phyloP scores from a whole-genome alignment of 2,888 invertebrate species.

The Caenorhabditis sp. region DNA sequence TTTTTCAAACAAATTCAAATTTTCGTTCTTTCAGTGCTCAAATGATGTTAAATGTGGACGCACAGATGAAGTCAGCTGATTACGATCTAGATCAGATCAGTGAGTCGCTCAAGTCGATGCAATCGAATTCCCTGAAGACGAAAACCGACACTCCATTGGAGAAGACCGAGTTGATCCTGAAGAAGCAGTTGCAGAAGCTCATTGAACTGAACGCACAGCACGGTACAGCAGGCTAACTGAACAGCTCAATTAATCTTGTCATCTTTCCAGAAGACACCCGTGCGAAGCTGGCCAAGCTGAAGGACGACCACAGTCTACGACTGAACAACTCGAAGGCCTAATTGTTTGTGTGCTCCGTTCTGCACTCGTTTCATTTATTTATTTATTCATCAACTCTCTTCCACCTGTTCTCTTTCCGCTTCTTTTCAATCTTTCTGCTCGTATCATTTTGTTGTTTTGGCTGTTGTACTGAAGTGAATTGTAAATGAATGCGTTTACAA shows the following conservation, averaged over 20 bases:
- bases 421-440: not conserved
- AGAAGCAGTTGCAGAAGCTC: slow-evolving; percentile 55
- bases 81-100: slow-evolving; percentile 54
- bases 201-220: slow-evolving; percentile 45
- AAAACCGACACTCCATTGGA: slow-evolving; percentile 49
- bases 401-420: not conserved
- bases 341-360: not conserved
- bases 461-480: not conserved
- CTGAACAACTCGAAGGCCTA: slow-evolving; percentile 34
- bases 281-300: slow-evolving; percentile 37
- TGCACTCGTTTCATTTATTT: not conserved
- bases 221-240: not conserved
- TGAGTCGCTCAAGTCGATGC: slow-evolving; percentile 36
- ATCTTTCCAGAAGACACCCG: slow-evolving; percentile 47
- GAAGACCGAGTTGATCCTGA: slow-evolving; percentile 53
- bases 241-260: not conserved
- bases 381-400: too few species aligned
- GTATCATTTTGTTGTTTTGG: slow-evolving; percentile 3
- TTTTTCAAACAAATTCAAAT: too few species aligned
- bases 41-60: slow-evolving; percentile 59
- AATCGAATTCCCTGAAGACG: slow-evolving; percentile 17
- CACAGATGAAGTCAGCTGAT: slow-evolving; percentile 58
- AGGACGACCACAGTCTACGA: slow-evolving; percentile 25
- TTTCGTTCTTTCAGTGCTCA: slow-evolving; percentile 57
- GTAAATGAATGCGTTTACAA: not conserved